Evolutionary conservation across 2,113 vertebrate species (phyloP).

Genomic region (Geococcyx californianus): DNA sequence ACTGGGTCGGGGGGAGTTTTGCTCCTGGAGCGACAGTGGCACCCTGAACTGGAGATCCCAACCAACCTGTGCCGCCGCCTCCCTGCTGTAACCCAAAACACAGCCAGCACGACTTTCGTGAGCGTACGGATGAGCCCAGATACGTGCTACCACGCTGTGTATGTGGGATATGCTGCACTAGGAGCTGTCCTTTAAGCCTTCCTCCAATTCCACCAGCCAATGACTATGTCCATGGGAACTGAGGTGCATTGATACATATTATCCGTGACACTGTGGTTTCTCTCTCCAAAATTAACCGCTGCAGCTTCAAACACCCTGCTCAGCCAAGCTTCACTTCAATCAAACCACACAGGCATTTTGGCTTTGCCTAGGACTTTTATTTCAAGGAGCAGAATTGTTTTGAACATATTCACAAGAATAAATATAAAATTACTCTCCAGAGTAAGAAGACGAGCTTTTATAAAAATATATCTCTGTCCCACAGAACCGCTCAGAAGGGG

Average conservation of each 20-base stretch:
- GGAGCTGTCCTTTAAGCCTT: background rate
- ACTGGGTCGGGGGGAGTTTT: background rate
- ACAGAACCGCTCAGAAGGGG: background rate
- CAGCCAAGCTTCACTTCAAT: background rate
- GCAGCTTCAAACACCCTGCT: background rate
- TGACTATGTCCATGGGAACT: background rate
- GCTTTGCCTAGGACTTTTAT: slow-evolving; percentile 42
- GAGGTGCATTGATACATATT: background rate
- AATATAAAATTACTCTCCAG: slow-evolving; percentile 62
- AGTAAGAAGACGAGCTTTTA: slow-evolving; percentile 39
- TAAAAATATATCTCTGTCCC: slow-evolving; percentile 66
- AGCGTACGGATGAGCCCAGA: background rate
- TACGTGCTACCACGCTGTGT: background rate
- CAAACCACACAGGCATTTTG: background rate
- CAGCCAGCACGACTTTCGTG: background rate
- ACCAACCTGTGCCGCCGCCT: background rate
- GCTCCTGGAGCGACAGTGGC: background rate
- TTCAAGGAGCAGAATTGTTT: slow-evolving; percentile 6
- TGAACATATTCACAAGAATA: slow-evolving; percentile 65
- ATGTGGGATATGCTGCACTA: no score
- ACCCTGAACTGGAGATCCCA: background rate
- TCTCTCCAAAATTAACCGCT: background rate
- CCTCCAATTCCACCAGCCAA: background rate
- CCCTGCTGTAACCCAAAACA: background rate
- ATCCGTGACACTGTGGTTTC: background rate